Conservation (phyloP, 2,797 vertebrate species). For the Gymnoscopelus microlampas region DNA sequence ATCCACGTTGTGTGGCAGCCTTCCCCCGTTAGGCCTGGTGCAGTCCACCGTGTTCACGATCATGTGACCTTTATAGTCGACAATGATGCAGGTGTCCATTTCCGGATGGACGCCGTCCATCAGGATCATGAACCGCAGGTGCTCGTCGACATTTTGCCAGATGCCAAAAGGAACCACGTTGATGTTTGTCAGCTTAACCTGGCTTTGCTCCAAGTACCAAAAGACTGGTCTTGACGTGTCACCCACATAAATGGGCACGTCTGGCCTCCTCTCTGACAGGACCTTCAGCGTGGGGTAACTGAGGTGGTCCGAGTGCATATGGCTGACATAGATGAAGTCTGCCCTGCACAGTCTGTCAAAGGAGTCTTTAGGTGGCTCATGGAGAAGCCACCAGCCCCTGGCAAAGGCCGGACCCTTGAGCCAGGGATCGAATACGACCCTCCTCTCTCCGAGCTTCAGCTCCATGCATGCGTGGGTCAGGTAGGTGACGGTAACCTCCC, state of each 20-base stretch:
- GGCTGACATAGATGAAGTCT: constrained; percentile 86
- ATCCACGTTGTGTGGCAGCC: constrained; percentile 77
- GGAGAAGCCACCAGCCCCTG: constrained; percentile 87
- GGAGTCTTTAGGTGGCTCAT: constrained; percentile 81
- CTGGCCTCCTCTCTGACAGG: constrained; percentile 75
- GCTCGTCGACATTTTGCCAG: constrained; percentile 82
- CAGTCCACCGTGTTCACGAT: constrained; percentile 88
- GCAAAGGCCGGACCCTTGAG: constrained; percentile 84
- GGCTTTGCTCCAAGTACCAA: constrained; percentile 79
- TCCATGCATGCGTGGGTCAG: constrained; percentile 87
- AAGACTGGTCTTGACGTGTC: constrained; percentile 85
- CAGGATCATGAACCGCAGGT: constrained; percentile 86
- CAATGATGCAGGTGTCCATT: constrained; percentile 87
- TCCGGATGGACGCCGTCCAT: constrained; percentile 87
- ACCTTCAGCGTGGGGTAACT: constrained; percentile 83
- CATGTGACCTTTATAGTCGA: constrained; percentile 88
- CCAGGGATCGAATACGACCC: constrained; percentile 86
- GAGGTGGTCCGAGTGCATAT: constrained; percentile 88
- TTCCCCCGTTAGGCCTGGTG: constrained; percentile 82
- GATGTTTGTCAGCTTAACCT: constrained; percentile 81
- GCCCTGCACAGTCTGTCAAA: constrained; percentile 79
- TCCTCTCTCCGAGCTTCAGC: constrained; percentile 74
- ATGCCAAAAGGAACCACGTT: constrained; percentile 81
- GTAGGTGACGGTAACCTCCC: constrained; percentile 85
- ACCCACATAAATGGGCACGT: constrained; percentile 85